phyloP scores from a whole-genome alignment of 2,113 vertebrate species.

The Rallus limicola region DNA sequence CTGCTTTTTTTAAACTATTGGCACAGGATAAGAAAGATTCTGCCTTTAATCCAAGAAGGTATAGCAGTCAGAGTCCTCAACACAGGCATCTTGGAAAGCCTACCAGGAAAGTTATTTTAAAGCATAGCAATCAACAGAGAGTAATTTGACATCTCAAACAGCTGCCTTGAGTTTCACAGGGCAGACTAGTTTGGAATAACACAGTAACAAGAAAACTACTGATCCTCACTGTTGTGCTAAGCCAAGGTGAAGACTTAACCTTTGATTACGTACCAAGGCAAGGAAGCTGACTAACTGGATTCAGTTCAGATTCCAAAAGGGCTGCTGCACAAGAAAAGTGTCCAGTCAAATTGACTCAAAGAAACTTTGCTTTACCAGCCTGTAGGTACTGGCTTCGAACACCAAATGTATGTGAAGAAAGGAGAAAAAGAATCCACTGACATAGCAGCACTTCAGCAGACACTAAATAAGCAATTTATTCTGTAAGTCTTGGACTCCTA shows the following conservation, averaged over 20 bases:
- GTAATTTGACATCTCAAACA: background rate
- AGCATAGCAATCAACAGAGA: background rate
- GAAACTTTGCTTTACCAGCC: background rate
- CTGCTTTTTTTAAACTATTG: background rate
- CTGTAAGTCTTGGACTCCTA: background rate
- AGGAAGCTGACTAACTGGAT: background rate
- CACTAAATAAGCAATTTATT: background rate
- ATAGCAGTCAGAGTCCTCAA: background rate
- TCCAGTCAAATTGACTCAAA: background rate
- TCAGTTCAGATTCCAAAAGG: background rate
- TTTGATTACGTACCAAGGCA: background rate
- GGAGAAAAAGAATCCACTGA: background rate
- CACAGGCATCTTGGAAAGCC: background rate
- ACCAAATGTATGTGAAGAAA: background rate
- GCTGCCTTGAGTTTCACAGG: background rate
- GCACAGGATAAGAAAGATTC: background rate
- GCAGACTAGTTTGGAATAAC: background rate
- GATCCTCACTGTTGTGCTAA: background rate
- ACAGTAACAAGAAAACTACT: background rate
- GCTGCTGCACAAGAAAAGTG: background rate
- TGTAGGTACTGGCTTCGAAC: background rate
- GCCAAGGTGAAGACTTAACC: background rate
- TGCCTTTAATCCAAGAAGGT: background rate
- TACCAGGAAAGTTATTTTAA: background rate
- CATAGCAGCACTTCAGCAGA: background rate